Evolutionary conservation across 2,888 invertebrate species (phyloP).

Genomic region (Copidosoma aretas): DNA sequence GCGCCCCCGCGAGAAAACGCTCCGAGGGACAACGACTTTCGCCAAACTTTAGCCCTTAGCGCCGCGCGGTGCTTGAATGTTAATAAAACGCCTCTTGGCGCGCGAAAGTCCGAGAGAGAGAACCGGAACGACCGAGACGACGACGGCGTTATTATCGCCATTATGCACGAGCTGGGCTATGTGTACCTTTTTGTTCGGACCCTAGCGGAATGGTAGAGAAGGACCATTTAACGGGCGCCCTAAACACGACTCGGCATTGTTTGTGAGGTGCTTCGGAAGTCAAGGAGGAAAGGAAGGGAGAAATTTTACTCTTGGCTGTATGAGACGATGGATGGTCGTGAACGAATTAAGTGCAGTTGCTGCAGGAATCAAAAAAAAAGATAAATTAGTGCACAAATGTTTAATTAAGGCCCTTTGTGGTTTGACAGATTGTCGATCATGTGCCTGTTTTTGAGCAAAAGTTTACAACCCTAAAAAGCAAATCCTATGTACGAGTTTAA

Average conservation of each 20-base stretch:
- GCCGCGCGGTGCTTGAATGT: conserved; percentile 13
- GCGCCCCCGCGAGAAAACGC: neutral
- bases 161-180: neutral
- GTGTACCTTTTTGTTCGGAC: neutral
- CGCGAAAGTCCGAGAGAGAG: conserved; percentile 5
- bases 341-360: neutral
- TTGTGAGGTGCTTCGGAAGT: neutral
- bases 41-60: conserved; percentile 11
- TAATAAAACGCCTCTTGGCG: conserved; percentile 22
- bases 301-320: too few relatives aligned
- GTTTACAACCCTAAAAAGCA: too few relatives aligned
- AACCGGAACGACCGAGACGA: too few relatives aligned
- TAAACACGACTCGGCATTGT: neutral
- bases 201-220: too few relatives aligned
- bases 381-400: too few relatives aligned
- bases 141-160: too few relatives aligned
- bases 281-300: neutral
- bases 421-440: too few relatives aligned
- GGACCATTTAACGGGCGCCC: neutral
- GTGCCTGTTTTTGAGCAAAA: too few relatives aligned
- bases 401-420: too few relatives aligned
- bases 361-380: too few relatives aligned
- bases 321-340: too few relatives aligned
- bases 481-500: too few relatives aligned
- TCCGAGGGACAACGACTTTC: conserved; percentile 12